Conservation (phyloP, 2,888 invertebrate genomes). For the Sclerodermus sp. region DNA sequence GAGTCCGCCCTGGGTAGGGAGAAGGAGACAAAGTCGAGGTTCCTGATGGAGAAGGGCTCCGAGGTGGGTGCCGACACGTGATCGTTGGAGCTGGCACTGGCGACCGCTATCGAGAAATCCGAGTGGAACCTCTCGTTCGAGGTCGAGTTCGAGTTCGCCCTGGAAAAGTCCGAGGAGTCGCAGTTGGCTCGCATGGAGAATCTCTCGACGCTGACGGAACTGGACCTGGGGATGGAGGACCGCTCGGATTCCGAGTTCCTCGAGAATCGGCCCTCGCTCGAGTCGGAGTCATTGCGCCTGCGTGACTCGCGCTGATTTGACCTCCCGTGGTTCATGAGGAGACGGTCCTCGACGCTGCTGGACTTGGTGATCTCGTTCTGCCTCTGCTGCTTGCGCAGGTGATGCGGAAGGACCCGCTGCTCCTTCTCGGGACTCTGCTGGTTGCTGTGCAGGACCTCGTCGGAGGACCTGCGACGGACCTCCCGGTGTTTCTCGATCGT, state of each 20-base stretch:
- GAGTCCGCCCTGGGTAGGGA: conserved; percentile 44
- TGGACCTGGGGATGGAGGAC: conserved; percentile 53
- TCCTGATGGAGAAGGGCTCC: conserved; percentile 51
- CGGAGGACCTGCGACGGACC: conserved; percentile 67
- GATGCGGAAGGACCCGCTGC: conserved; percentile 15
- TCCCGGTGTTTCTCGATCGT: conserved; percentile 73
- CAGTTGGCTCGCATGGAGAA: conserved; percentile 54
- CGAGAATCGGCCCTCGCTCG: conserved; percentile 47
- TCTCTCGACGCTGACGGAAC: conserved; percentile 52
- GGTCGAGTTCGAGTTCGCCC: conserved; percentile 49
- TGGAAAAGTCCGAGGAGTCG: conserved; percentile 53
- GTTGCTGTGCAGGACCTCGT: conserved; percentile 36
- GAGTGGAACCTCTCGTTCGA: conserved; percentile 55
- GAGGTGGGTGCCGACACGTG: conserved; percentile 51
- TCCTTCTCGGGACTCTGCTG: conserved; percentile 34
- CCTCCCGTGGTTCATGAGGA: conserved; percentile 40
- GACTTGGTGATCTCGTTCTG: conserved; percentile 48
- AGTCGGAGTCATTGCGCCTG: conserved; percentile 45
- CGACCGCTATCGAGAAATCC: conserved; percentile 53
- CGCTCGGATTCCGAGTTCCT: conserved; percentile 51
- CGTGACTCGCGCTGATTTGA: conserved; percentile 13
- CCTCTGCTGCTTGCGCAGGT: conserved; percentile 35
- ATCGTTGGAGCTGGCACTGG: conserved; percentile 54
- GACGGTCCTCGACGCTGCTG: conserved; percentile 47
- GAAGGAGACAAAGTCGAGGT: conserved; percentile 49